These are phyloP conservation scores for Odontomyia ornata DNA, from an alignment of 2,888 invertebrate species.

Conservation along the genomic window DNA sequence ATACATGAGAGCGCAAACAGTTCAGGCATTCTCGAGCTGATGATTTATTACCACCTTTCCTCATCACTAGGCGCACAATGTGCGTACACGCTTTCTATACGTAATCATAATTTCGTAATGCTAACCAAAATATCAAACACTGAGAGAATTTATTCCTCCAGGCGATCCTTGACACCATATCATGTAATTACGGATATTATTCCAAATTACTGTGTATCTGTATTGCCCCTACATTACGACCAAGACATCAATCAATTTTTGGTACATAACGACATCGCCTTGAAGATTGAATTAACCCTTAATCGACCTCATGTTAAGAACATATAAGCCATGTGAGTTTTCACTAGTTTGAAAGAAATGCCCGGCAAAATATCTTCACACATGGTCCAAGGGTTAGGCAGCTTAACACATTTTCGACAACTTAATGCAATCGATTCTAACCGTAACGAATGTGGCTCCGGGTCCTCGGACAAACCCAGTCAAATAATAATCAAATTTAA, in stretches of 20 bases:
- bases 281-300: not conserved
- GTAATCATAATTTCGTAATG: not conserved
- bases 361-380: not conserved
- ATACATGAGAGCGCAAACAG: too few relatives aligned
- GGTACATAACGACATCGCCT: not conserved
- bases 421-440: not conserved
- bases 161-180: slow-evolving; percentile 41
- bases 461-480: slow-evolving; percentile 24
- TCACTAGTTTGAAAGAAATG: too few relatives aligned
- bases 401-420: not conserved
- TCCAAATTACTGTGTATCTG: slow-evolving; percentile 34
- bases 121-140: not conserved
- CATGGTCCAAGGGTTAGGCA: not conserved
- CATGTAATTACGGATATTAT: slow-evolving; percentile 35
- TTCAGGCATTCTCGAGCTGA: not conserved
- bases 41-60: slow-evolving; percentile 1
- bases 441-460: not conserved
- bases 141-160: slow-evolving; percentile 16
- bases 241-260: slow-evolving; percentile 36
- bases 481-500: slow-evolving; percentile 42
- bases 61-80: not conserved
- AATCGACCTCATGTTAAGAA: not conserved
- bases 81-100: not conserved
- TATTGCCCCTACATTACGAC: slow-evolving; percentile 21
- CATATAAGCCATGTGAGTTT: too few relatives aligned